These are phyloP conservation scores for Drepanosiphum platanoidis DNA, from an alignment of 2,888 invertebrate species.

Conservation along the genomic window DNA sequence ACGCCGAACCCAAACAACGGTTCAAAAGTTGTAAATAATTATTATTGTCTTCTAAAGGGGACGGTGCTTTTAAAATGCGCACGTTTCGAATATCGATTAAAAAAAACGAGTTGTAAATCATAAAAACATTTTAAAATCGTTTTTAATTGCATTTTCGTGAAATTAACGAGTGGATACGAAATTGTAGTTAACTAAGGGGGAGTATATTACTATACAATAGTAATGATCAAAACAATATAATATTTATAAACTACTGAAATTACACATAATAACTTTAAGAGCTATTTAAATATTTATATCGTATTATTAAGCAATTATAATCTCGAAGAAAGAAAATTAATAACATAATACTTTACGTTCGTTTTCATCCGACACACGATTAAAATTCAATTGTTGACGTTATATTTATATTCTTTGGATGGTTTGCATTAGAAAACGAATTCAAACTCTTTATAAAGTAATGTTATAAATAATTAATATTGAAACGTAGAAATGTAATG, in stretches of 20 bases:
- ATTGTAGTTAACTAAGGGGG: not conserved
- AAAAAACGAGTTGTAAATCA: too few relatives aligned
- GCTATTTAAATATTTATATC: slow-evolving; percentile 21
- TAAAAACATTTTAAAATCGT: too few relatives aligned
- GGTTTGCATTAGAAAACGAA: not conserved
- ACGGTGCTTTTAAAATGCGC: not conserved
- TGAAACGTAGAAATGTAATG: not conserved
- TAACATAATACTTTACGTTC: slow-evolving; percentile 15
- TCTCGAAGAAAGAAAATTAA: slow-evolving; percentile 17
- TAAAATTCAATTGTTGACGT: not conserved
- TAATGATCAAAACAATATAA: not conserved
- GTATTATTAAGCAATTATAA: slow-evolving; percentile 42
- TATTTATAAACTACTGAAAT: slow-evolving; percentile 7
- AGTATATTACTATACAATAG: not conserved
- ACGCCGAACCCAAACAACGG: too few relatives aligned
- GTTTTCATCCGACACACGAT: not conserved
- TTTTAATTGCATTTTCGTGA: not conserved
- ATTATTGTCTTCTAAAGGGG: not conserved
- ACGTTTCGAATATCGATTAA: too few relatives aligned
- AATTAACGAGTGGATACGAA: not conserved
- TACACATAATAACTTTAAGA: slow-evolving; percentile 1
- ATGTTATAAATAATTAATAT: not conserved
- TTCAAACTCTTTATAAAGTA: not conserved
- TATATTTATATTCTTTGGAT: not conserved
- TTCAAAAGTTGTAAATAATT: not conserved